Conservation (phyloP, 2,113 vertebrate genomes). For the Ictidomys tridecemlineatus region DNA sequence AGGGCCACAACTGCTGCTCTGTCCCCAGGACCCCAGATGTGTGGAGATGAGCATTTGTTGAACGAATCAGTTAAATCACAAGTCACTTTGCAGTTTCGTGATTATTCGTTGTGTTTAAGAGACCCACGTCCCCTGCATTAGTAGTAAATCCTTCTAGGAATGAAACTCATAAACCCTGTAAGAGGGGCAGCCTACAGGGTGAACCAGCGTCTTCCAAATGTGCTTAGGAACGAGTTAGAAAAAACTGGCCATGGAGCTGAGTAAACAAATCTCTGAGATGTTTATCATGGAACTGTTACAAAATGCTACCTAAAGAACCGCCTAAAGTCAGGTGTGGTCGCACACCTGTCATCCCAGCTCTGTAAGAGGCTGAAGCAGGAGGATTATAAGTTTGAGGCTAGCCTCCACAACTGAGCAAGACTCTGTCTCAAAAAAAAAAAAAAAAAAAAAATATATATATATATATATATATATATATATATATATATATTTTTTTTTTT, state of each 20-base stretch:
- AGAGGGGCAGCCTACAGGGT: neutral
- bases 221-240: neutral
- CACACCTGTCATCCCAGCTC: neutral
- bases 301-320: neutral
- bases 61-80: constrained; percentile 53
- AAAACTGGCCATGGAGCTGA: neutral
- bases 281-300: neutral
- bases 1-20: neutral
- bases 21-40: neutral
- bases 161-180: constrained; percentile 41
- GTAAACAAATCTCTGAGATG: neutral
- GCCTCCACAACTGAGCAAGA: neutral
- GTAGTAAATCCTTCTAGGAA: neutral
- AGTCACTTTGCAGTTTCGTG: constrained; percentile 46
- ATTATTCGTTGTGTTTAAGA: constrained; percentile 52
- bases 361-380: neutral
- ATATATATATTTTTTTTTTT: too few relatives aligned
- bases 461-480: too few relatives aligned
- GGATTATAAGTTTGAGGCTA: neutral
- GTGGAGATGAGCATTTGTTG: neutral
- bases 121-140: constrained; percentile 19
- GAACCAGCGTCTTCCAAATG: neutral
- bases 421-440: neutral
- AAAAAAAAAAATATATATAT: too few relatives aligned
- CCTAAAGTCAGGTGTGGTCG: neutral